Base-by-base conservation (phyloP, 2,113 vertebrate genomes). In the Saguinus midas region DNA sequence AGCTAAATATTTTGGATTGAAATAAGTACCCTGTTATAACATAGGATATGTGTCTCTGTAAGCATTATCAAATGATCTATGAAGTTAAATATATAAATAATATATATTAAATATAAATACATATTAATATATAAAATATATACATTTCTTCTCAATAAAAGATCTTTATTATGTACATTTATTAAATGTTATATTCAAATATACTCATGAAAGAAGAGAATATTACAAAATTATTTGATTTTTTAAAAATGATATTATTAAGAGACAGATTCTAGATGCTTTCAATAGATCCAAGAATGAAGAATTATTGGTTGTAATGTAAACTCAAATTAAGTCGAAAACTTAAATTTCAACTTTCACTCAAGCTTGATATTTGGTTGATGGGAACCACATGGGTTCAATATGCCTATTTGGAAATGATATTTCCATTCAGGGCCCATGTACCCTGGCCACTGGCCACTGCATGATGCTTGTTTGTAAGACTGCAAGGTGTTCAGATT, bases 1-100 rank as follows among this genome's bases (percentile, higher is more conserved):
- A 61, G 50, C 84, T 91, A 66, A 96, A 68, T 92, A 64, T 57
- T 87, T 78, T 82, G n/a, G 52, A n/a, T 87, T 87, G 23, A 90
- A 61, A 58, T 58, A 35, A 92, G 10, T 92, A 21, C 55, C 1
- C 8, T 84, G 1, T 37, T 48, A 50, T 29, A 61, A 23, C 9
- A 64, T 4, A 37, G 43, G 21, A 61, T 9, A 58, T 79, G 32
- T 73, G 3, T 61, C 40, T 92, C 7, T n/a, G 11, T 78, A 73
- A 43, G n/a, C 9, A 10, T 45, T 91, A 89, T 83, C 50, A 87
- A 72, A 95, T 37, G 8, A 87, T 50, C 23, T 85, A 21, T 82
- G 11, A 82, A 48, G 25, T 81, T 90, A 75, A 75, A n/a, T 82
- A 11, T 48, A 10, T 43, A 40, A 40, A 37, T 21, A 29, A 76